phyloP scores from a whole-genome alignment of 2,888 invertebrate genomes.

The Nycteola revayana region DNA sequence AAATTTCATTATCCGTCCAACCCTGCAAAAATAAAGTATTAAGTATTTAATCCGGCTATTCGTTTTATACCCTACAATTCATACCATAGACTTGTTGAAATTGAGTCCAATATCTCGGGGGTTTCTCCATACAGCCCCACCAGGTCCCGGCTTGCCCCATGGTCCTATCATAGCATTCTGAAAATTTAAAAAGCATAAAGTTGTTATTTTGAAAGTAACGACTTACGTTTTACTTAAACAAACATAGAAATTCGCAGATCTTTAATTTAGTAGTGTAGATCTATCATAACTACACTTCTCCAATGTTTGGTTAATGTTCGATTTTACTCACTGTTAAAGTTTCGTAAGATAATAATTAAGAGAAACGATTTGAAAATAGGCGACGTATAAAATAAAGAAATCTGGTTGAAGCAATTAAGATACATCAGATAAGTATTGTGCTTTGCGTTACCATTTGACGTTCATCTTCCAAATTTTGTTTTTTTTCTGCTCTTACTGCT shows the following conservation, averaged over 20 bases:
- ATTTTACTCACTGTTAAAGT: too few species aligned
- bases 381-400: too few species aligned
- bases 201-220: conserved; percentile 2
- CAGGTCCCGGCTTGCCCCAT: conserved; percentile 87
- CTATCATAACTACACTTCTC: too few species aligned
- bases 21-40: conserved; percentile 45
- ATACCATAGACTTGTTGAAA: conserved; percentile 90
- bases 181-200: conserved; percentile 24
- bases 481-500: conserved; percentile 70
- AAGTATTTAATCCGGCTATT: not conserved
- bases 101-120: conserved; percentile 86
- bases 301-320: too few species aligned
- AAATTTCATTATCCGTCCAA: conserved; percentile 72
- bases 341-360: too few species aligned
- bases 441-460: conserved; percentile 83
- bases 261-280: too few species aligned
- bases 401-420: too few species aligned
- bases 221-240: too few species aligned
- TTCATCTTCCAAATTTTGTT: conserved; percentile 70
- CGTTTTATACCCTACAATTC: conserved; percentile 3
- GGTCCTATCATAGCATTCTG: conserved; percentile 75
- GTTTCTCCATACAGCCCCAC: conserved; percentile 88
- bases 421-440: too few species aligned
- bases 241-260: too few species aligned
- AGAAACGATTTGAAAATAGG: too few species aligned